These are phyloP conservation scores for Acrocyrtus sp. DNA, from an alignment of 2,888 invertebrate species.

Conservation along the genomic window DNA sequence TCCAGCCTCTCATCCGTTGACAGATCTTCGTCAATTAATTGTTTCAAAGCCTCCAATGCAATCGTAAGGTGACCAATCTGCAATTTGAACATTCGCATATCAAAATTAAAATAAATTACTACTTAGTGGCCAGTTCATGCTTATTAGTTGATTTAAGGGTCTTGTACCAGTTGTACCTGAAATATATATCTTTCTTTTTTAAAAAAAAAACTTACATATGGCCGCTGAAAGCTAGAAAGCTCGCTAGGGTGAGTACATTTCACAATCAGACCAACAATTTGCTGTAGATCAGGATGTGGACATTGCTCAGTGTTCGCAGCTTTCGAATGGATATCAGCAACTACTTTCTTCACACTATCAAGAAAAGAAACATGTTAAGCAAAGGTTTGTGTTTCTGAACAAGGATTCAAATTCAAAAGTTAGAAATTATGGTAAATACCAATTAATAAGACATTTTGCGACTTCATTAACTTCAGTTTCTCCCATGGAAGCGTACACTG, in stretches of 20 bases:
- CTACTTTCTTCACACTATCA: slow-evolving; percentile 2
- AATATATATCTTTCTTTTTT: too few relatives aligned
- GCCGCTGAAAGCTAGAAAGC: slow-evolving; percentile 3
- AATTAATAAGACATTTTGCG: slow-evolving; percentile 22
- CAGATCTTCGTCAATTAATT: slow-evolving; percentile 4
- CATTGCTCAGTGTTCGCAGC: background rate
- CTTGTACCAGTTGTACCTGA: too few relatives aligned
- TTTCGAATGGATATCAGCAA: background rate
- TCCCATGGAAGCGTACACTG: slow-evolving; percentile 26
- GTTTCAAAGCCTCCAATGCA: slow-evolving; percentile 15
- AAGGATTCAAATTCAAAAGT: too few relatives aligned
- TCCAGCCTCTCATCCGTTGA: slow-evolving; percentile 14
- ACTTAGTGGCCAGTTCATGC: too few relatives aligned
- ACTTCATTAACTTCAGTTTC: slow-evolving; percentile 28
- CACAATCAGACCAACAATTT: slow-evolving; percentile 25
- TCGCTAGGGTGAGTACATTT: slow-evolving; percentile 25
- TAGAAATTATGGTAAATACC: too few relatives aligned
- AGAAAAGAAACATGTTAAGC: too few relatives aligned
- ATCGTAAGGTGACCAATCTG: slow-evolving; percentile 33
- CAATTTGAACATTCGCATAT: background rate
- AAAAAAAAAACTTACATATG: slow-evolving; percentile 4
- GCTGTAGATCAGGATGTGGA: slow-evolving; percentile 16
- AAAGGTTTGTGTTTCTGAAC: too few relatives aligned
- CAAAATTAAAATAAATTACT: too few relatives aligned
- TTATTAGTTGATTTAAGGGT: too few relatives aligned